Evolutionary conservation across 2,888 invertebrate species (phyloP), one percentile per base, ranked within the genome.

Genomic region (Steinernema carpocapsae): DNA sequence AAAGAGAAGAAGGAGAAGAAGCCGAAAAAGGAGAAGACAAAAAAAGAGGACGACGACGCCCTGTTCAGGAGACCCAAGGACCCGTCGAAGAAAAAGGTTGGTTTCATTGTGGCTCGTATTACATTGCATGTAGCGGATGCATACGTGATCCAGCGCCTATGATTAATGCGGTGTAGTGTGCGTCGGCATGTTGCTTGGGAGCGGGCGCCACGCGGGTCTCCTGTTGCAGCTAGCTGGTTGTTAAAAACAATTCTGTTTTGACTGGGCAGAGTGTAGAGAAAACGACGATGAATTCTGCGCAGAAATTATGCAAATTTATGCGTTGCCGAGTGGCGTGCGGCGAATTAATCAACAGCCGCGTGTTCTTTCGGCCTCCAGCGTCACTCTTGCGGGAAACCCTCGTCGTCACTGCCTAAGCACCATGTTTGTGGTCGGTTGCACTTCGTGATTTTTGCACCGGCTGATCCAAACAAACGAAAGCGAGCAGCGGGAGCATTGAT

Each of bases 21-120:
- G 72, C 29, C 29, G 56, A 48, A 74, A 56, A 74, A 71, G 71
- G 71, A 59, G 73, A 72, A 71, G 73, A 72, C 26, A 71, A 72
- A 74, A 72, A 75, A 72, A 72, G 74, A 72, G 46, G 71, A 71
- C 4, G 64, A 64, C 64, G 64, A 64, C 64, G 64, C 32, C 29
- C 64, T 64, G 12, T 64, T 64, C 32, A 22, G 64, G 12, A 29
- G 64, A 29, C 64, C 64, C 17, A 64, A 32, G 37, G 64, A 64
- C 17, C 56, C 22, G 56, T 22, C 22, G 32, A 64, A 37, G 64
- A 64, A 64, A 32, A 64, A 64, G 64, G 64, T 64, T 29, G 64
- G 64, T 64, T 64, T 64, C 32, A 32, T 29, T 64, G 64, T 64
- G 29, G 26, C 17, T 64, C 17, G 3, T 22, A 29, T 64, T 64